phyloP scores from a whole-genome alignment of 2,113 vertebrate genomes.

The Peromyscus polionotus region DNA sequence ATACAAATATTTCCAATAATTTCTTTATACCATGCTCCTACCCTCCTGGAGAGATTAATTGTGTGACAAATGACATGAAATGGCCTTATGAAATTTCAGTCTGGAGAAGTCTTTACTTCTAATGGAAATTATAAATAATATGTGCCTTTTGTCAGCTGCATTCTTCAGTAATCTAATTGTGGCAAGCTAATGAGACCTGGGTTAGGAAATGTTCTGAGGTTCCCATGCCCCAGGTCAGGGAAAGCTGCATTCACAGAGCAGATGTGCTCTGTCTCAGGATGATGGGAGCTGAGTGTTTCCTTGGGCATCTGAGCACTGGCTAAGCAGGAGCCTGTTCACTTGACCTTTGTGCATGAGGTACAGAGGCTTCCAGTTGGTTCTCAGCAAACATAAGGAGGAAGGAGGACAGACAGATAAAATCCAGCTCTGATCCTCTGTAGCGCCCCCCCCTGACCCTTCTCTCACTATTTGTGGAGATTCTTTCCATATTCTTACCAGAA shows the following conservation, averaged over 20 bases:
- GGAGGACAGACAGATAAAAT: not conserved
- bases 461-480: conserved; percentile 66
- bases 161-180: conserved; percentile 82
- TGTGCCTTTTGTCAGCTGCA: conserved; percentile 72
- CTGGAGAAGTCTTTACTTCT: conserved; percentile 76
- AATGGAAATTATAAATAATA: conserved; percentile 80
- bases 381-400: not conserved
- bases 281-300: conserved; percentile 63
- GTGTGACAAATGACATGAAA: conserved; percentile 67
- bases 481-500: conserved; percentile 60
- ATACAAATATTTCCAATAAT: conserved; percentile 43
- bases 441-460: not conserved
- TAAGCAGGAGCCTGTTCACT: not conserved
- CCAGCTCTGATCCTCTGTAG: not conserved
- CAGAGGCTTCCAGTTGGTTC: not conserved
- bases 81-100: conserved; percentile 76
- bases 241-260: conserved; percentile 66
- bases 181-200: conserved; percentile 78
- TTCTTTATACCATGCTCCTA: not conserved
- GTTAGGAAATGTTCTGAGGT: conserved; percentile 79
- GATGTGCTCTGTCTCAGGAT: conserved; percentile 78
- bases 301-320: conserved; percentile 56
- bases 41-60: conserved; percentile 51
- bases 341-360: conserved; percentile 67
- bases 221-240: conserved; percentile 76